These are phyloP conservation scores for Andrena bicolor DNA, from an alignment of 2,888 invertebrate genomes.

Conservation along the genomic window DNA sequence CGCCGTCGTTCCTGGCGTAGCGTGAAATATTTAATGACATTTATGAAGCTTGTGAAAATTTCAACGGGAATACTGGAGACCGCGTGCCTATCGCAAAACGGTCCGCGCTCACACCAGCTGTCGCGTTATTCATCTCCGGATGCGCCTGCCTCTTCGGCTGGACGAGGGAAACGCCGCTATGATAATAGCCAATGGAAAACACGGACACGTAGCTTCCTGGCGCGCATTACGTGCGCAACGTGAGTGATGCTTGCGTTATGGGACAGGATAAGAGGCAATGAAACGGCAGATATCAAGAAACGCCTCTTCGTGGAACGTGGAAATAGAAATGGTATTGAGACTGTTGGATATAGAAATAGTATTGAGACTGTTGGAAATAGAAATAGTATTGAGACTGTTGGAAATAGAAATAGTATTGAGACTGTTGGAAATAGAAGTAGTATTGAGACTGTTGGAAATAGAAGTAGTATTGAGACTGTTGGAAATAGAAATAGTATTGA, in stretches of 20 bases:
- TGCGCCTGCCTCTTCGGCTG: background rate
- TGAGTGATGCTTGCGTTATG: conserved; percentile 29
- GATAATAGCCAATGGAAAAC: conserved; percentile 21
- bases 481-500: too few relatives aligned
- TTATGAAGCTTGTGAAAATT: conserved; percentile 26
- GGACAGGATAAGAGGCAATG: conserved; percentile 21
- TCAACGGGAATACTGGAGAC: conserved; percentile 4
- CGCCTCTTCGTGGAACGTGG: too few relatives aligned
- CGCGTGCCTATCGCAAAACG: background rate
- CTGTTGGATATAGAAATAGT: too few relatives aligned
- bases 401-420: too few relatives aligned
- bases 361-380: too few relatives aligned
- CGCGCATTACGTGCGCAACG: conserved; percentile 9
- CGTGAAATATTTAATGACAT: conserved; percentile 37
- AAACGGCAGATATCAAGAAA: background rate
- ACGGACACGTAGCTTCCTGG: background rate
- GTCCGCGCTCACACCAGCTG: background rate
- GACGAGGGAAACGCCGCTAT: conserved; percentile 6
- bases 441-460: too few relatives aligned
- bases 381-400: too few relatives aligned
- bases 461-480: too few relatives aligned
- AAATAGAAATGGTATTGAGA: too few relatives aligned
- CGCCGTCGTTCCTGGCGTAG: background rate
- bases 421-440: too few relatives aligned
- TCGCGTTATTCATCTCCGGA: conserved; percentile 13